phyloP scores from a whole-genome alignment of 2,113 vertebrate species.

The Zosterops japonicus region DNA sequence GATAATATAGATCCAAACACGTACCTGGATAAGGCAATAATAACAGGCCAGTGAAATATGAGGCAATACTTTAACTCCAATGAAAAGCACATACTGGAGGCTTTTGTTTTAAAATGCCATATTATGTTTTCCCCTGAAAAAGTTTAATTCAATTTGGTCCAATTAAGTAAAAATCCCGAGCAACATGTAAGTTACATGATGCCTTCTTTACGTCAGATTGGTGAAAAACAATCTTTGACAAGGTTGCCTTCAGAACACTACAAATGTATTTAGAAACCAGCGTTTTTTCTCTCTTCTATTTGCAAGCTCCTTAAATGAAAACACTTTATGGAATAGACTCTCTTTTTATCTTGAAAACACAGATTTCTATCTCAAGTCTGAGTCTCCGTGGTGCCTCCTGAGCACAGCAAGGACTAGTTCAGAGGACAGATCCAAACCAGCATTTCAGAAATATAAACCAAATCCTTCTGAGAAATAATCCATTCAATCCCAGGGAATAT shows the following conservation, averaged over 20 bases:
- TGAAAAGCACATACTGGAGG: neutral
- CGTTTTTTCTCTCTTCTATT: neutral
- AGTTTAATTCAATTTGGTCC: neutral
- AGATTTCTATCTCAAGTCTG: neutral
- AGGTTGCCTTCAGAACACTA: neutral
- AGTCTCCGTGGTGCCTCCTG: neutral
- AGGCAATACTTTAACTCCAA: neutral
- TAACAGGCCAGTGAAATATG: neutral
- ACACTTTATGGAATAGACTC: neutral
- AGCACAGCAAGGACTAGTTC: neutral
- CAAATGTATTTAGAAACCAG: neutral
- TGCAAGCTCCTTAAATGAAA: neutral
- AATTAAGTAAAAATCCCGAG: neutral
- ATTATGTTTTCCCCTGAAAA: neutral
- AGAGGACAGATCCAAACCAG: neutral
- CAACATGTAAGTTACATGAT: neutral
- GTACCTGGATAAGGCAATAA: neutral
- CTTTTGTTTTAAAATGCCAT: neutral
- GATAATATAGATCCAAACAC: neutral
- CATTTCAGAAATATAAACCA: neutral
- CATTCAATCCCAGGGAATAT: neutral
- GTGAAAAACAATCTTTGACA: neutral
- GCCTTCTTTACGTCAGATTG: neutral
- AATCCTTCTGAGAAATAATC: neutral
- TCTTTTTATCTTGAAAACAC: neutral